phyloP scores from a whole-genome alignment of 30 jellyfish, hydroid and myxozoan species.

The Nemopilema nomurai region DNA sequence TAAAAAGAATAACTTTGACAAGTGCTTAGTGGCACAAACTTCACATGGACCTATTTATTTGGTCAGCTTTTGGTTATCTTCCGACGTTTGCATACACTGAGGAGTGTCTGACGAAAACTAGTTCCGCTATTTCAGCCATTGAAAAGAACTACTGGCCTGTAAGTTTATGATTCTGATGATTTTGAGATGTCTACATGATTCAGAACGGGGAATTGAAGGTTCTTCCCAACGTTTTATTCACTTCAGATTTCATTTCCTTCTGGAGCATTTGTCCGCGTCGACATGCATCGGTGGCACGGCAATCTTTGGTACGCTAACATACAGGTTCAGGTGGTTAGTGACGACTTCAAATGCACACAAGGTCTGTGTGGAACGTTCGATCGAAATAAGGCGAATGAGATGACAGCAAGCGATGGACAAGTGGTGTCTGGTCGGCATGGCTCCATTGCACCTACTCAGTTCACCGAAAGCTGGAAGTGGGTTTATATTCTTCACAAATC shows the following conservation, averaged over 20 bases:
- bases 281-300: slow-evolving; percentile 76
- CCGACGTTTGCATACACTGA: too few species aligned
- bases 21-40: too few species aligned
- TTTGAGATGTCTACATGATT: too few species aligned
- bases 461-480: slow-evolving; percentile 93
- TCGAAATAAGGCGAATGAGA: slow-evolving; percentile 42
- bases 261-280: slow-evolving; percentile 80
- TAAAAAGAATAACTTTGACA: too few species aligned
- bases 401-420: slow-evolving; percentile 68
- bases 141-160: too few species aligned
- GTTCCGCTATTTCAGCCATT: too few species aligned
- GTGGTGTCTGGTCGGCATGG: slow-evolving; percentile 39
- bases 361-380: slow-evolving; percentile 92
- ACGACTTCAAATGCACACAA: slow-evolving; percentile 70
- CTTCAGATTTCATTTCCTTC: slow-evolving; percentile 79
- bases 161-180: too few species aligned
- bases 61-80: too few species aligned
- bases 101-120: too few species aligned
- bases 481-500: neutral
- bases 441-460: slow-evolving; percentile 64
- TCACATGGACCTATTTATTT: too few species aligned
- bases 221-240: neutral
- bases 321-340: slow-evolving; percentile 78
- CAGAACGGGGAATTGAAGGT: too few species aligned
- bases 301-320: slow-evolving; percentile 75